Evolutionary conservation across 2,113 vertebrate genomes (phyloP).

Genomic region (Carassius carassius): DNA sequence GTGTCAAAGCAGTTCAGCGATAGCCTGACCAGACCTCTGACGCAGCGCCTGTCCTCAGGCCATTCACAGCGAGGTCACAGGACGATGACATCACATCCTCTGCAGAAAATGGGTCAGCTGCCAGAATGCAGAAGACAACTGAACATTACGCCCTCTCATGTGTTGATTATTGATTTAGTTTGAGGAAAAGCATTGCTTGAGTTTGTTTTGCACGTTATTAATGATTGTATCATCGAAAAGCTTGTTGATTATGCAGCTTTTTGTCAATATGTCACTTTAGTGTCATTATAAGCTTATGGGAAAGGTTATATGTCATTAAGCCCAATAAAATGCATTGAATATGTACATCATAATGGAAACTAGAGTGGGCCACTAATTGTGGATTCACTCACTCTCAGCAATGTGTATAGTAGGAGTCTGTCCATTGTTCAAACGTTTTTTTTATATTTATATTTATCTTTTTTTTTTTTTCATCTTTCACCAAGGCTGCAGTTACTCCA

Average conservation of each 20-base stretch:
- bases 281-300: too few species aligned
- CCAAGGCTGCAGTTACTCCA: not conserved
- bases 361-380: not conserved
- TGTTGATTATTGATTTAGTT: constrained; percentile 31
- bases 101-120: constrained; percentile 57
- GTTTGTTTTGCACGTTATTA: not conserved
- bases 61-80: constrained; percentile 59
- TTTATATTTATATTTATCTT: too few species aligned
- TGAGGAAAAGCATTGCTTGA: not conserved
- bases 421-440: not conserved
- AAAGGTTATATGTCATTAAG: not conserved
- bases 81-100: constrained; percentile 60
- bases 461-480: not conserved
- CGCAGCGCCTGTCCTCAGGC: constrained; percentile 53
- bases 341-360: not conserved
- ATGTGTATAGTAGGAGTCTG: not conserved
- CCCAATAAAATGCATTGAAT: not conserved
- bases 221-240: not conserved
- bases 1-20: constrained; percentile 45
- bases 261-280: not conserved
- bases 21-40: constrained; percentile 46
- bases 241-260: not conserved
- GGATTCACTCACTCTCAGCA: not conserved
- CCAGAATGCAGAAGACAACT: constrained; percentile 29
- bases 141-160: not conserved